Evolutionary conservation across 2,797 vertebrate genomes (phyloP), one percentile per base, ranked within the genome.

Genomic region (Cynopterus sphinx): DNA sequence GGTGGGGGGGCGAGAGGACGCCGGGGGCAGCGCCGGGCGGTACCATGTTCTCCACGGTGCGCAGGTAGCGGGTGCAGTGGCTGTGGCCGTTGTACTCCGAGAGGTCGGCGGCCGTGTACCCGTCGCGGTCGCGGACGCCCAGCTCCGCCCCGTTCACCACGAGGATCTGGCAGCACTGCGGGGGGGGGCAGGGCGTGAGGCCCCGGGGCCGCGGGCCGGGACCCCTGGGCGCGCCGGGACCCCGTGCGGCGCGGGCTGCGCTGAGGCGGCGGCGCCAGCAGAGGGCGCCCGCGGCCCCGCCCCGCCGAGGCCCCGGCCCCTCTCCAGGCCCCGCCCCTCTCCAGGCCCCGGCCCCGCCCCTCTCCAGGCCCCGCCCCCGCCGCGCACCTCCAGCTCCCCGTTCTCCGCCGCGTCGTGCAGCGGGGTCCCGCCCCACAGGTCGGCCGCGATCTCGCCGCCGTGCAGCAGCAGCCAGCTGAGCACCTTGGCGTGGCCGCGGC

Each of bases 391-490:
- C 92, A 99, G 99, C 98, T 99, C 99, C 4, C 99, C 99, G 0
- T 99, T 99, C 98, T 99, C 99, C 0, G 99, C 99, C 0, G 99
- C 99, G 1, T 99, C 99, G 0, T 99, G 99, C 83, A 99, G 98
- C 0, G 99, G 99, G 0, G 99, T 99, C 71, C 99, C 99, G 0
- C 99, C 99, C 99, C 99, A 99, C 98, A 97, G 95, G 63, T 99
- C 99, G 0, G 98, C 98, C 21, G 98, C 97, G 24, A 99, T 99
- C 97, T 99, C 99, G n/a, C 99, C 99, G 0, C 99, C 99, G 4
- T 99, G 99, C 95, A 99, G 98, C 96, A 99, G 99, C 91, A 99
- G 98, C 99, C 99, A 99, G 98, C 99, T 99, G 90, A 99, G 99
- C 94, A 99, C 99, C 98, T 99, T 99, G 96, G 99, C 98, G 0